Evolutionary conservation across 2,113 vertebrate genomes (phyloP).

Genomic region (Mobula birostris): DNA sequence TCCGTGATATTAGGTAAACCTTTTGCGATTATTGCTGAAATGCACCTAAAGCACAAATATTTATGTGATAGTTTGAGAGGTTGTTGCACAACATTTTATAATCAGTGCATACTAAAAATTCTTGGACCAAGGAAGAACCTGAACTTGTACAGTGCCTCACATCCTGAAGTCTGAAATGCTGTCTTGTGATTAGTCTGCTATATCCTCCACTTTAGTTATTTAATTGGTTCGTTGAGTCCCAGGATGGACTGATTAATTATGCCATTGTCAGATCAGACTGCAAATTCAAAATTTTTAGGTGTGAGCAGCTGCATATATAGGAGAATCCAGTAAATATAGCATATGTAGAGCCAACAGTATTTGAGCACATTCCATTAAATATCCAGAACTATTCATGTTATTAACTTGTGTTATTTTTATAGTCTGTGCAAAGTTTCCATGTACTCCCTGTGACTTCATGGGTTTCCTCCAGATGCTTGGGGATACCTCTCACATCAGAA

Average conservation of each 20-base stretch:
- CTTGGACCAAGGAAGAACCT: not conserved
- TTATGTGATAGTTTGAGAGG: not conserved
- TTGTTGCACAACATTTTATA: constrained; percentile 6
- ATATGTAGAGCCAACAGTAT: not conserved
- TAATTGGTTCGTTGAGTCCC: not conserved
- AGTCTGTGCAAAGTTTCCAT: too few species aligned
- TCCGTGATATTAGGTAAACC: not conserved
- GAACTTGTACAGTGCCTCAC: not conserved
- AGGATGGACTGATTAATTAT: not conserved
- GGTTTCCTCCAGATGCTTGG: too few species aligned
- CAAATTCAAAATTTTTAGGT: not conserved
- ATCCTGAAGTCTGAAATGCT: not conserved
- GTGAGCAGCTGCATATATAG: not conserved
- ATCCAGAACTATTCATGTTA: not conserved
- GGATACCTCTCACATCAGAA: too few species aligned
- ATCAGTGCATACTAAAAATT: too few species aligned
- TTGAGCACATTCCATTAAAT: not conserved
- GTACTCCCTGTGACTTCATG: too few species aligned
- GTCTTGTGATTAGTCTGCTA: not conserved
- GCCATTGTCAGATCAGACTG: not conserved
- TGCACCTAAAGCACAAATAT: not conserved
- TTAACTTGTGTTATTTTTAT: too few species aligned
- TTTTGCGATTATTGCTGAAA: not conserved
- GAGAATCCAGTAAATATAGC: not conserved
- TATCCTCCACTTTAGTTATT: not conserved